Percentiles rank a stretch among this genome's conserved stretches.
These are phyloP conservation scores for Pantala flavescens DNA, from an alignment of 1,140 invertebrate genomes.

Conservation along the genomic window DNA sequence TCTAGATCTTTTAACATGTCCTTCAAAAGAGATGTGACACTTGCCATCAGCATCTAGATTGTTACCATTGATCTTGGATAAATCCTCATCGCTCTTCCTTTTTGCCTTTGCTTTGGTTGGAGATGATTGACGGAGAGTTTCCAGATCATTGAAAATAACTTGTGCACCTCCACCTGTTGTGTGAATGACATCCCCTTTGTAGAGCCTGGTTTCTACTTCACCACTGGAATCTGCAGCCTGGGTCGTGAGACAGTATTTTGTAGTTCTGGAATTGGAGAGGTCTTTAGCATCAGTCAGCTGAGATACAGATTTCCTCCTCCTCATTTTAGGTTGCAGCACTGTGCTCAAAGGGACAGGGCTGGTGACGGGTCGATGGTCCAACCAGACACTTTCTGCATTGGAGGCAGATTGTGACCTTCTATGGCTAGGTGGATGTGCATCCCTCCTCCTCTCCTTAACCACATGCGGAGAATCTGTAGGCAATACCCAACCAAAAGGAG, in stretches of 20 bases:
- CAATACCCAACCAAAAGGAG: background rate
- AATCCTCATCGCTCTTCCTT: background rate
- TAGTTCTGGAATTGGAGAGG: slow-evolving; percentile 58
- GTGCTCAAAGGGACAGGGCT: slow-evolving; percentile 62
- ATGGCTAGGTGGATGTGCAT: slow-evolving; percentile 58
- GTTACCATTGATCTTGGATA: background rate
- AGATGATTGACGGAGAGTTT: slow-evolving; percentile 76
- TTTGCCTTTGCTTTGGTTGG: slow-evolving; percentile 39
- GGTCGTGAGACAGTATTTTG: slow-evolving; percentile 83
- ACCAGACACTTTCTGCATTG: slow-evolving; percentile 60
- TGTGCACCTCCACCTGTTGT: slow-evolving; percentile 88
- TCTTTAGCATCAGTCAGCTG: slow-evolving; percentile 62
- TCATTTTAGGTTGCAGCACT: slow-evolving; percentile 71
- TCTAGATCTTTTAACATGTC: slow-evolving; percentile 21
- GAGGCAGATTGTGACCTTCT: slow-evolving; percentile 64
- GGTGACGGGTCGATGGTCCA: slow-evolving; percentile 76
- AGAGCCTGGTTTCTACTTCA: slow-evolving; percentile 83
- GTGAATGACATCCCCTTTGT: slow-evolving; percentile 87
- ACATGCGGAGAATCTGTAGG: background rate
- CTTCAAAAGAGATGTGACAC: slow-evolving; percentile 24
- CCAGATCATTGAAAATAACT: slow-evolving; percentile 92
- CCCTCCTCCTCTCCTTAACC: slow-evolving; percentile 28
- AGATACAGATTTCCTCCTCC: slow-evolving; percentile 70
- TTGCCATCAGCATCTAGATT: slow-evolving; percentile 9
- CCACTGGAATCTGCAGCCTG: slow-evolving; percentile 86